Percentiles rank a stretch among this genome's conserved stretches.
phyloP scores from a whole-genome alignment of 2,113 vertebrate species.

The Chroicocephalus ridibundus region DNA sequence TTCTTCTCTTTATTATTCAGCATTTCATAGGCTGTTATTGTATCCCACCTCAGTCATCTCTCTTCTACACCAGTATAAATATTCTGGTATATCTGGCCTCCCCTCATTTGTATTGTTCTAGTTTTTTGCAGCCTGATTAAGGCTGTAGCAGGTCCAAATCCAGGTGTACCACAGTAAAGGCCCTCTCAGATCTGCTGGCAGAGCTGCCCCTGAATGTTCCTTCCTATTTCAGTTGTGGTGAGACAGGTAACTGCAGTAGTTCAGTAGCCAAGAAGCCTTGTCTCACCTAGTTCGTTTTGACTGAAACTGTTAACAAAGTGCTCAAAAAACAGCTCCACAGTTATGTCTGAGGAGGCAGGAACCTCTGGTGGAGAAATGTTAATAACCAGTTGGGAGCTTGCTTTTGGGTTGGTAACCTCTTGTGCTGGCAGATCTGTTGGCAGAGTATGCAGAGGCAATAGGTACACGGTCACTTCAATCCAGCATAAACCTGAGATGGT shows the following conservation, averaged over 20 bases:
- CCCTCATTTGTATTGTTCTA: neutral
- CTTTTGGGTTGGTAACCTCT: neutral
- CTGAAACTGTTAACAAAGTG: neutral
- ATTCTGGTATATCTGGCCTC: neutral
- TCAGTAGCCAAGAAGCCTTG: neutral
- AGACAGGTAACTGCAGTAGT: neutral
- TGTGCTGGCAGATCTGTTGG: neutral
- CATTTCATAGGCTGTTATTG: neutral
- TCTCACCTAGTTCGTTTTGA: neutral
- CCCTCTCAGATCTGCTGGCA: neutral
- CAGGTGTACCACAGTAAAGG: neutral
- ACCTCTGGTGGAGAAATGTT: neutral
- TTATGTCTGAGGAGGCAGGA: neutral
- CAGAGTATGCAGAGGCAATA: neutral
- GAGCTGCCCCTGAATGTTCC: neutral
- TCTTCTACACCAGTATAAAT: neutral
- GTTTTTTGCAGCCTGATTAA: neutral
- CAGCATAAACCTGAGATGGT: neutral
- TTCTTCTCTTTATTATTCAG: neutral
- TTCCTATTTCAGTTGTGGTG: neutral
- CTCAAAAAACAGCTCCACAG: neutral
- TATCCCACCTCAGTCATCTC: neutral
- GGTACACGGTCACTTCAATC: neutral
- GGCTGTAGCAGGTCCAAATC: neutral
- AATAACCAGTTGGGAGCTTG: neutral